Evolutionary conservation across 2,113 vertebrate genomes (phyloP).

Genomic region (Rhea pennata): DNA sequence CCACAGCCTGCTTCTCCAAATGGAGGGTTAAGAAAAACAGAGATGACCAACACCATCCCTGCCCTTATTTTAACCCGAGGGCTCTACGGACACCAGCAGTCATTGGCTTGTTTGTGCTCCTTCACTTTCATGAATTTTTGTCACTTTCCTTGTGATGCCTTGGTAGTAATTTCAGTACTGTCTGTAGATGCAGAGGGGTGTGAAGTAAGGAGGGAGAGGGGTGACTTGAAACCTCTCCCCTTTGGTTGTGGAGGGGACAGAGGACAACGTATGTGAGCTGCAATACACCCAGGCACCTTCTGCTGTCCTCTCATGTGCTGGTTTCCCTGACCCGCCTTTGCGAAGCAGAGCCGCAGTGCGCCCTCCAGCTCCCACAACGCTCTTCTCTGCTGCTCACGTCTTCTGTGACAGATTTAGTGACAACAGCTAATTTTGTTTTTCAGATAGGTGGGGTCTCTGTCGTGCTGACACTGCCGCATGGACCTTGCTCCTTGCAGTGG

Average conservation of each 20-base stretch:
- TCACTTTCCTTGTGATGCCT: background rate
- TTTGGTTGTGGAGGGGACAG: background rate
- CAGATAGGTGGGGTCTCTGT: background rate
- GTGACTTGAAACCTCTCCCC: background rate
- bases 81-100: too few species aligned
- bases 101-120: too few species aligned
- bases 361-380: rapidly evolving
- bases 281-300: background rate
- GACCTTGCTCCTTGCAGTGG: background rate
- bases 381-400: rapidly evolving
- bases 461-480: background rate
- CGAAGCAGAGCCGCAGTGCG: too few species aligned
- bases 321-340: too few species aligned
- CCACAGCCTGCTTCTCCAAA: too few species aligned
- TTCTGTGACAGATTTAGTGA: background rate
- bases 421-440: rapidly evolving
- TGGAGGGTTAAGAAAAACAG: too few species aligned
- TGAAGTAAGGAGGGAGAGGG: background rate
- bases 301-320: background rate
- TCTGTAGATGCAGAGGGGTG: background rate
- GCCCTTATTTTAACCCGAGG: too few species aligned
- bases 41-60: too few species aligned
- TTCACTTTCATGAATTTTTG: background rate
- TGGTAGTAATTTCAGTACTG: background rate
- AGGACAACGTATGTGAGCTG: too few species aligned